These are phyloP conservation scores for Chydorus sphaericus DNA, from an alignment of 2,888 invertebrate species.

Conservation along the genomic window DNA sequence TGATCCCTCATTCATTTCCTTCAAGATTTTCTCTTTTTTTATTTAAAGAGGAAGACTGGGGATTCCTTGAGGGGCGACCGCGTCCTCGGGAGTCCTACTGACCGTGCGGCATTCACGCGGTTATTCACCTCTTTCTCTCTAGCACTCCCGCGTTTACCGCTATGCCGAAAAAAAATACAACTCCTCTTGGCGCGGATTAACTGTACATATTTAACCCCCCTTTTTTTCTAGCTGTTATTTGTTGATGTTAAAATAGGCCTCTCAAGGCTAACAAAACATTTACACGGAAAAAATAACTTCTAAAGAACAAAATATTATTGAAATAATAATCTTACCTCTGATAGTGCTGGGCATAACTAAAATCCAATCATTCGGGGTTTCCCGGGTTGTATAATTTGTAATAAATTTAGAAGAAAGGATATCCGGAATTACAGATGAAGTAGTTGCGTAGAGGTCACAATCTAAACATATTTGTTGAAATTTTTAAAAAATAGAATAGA, in stretches of 20 bases:
- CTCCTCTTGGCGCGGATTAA: neutral
- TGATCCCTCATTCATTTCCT: too few species aligned
- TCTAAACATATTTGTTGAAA: too few species aligned
- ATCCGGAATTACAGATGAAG: too few species aligned
- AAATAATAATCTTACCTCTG: conserved; percentile 20
- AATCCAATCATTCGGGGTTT: too few species aligned
- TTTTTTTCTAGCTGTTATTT: too few species aligned
- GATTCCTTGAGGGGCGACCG: too few species aligned
- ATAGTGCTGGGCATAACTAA: conserved; percentile 24
- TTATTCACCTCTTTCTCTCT: conserved; percentile 8
- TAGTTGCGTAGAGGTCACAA: too few species aligned
- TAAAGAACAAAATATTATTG: neutral
- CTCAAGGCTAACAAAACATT: neutral
- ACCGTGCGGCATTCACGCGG: neutral
- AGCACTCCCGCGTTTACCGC: neutral
- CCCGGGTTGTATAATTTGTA: too few species aligned
- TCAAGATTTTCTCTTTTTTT: too few species aligned
- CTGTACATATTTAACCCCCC: neutral
- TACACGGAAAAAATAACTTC: neutral
- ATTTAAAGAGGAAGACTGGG: too few species aligned
- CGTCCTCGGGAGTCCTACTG: conserved; percentile 8
- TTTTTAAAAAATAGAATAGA: too few species aligned
- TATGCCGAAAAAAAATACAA: neutral
- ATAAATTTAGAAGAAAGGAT: too few species aligned
- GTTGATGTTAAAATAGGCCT: neutral